Percentiles rank a stretch among this genome's conserved stretches.
phyloP scores from a whole-genome alignment of 2,113 vertebrate species.

The Candoia aspera region DNA sequence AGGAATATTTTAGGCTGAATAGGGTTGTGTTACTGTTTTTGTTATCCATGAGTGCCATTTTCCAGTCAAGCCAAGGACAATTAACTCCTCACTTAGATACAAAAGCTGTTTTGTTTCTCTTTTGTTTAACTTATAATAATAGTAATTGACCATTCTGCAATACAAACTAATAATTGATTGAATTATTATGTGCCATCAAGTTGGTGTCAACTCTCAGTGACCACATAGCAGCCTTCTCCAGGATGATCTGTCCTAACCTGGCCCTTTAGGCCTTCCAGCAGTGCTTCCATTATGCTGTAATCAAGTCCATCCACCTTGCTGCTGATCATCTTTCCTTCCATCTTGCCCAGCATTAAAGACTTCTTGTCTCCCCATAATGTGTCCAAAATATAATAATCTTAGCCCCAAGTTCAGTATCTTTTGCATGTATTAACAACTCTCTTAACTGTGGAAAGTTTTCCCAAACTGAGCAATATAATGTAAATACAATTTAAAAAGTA shows the following conservation, averaged over 20 bases:
- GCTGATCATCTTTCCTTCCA: neutral
- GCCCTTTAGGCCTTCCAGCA: too few species aligned
- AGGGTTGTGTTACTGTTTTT: constrained; percentile 27
- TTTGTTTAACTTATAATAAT: constrained; percentile 23
- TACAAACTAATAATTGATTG: neutral
- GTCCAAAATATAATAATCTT: neutral
- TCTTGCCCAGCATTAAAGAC: neutral
- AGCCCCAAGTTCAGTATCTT: neutral
- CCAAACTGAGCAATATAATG: constrained; percentile 6
- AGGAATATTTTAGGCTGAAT: neutral
- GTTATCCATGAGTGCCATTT: constrained; percentile 22
- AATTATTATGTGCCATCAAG: neutral
- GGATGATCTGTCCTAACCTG: neutral
- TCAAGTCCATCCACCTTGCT: neutral
- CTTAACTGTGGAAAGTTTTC: constrained; percentile 12
- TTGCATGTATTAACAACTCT: constrained; percentile 5
- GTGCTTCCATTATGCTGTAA: neutral
- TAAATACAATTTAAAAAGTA: too few species aligned
- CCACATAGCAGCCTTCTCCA: neutral
- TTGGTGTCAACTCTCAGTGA: neutral
- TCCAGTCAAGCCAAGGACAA: constrained; percentile 38
- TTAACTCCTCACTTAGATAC: constrained; percentile 32
- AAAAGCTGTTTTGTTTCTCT: constrained; percentile 41
- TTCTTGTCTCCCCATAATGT: neutral
- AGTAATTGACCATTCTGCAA: neutral